Conservation (phyloP, 2,797 vertebrate genomes). For the Tympanoctomys barrerae region DNA sequence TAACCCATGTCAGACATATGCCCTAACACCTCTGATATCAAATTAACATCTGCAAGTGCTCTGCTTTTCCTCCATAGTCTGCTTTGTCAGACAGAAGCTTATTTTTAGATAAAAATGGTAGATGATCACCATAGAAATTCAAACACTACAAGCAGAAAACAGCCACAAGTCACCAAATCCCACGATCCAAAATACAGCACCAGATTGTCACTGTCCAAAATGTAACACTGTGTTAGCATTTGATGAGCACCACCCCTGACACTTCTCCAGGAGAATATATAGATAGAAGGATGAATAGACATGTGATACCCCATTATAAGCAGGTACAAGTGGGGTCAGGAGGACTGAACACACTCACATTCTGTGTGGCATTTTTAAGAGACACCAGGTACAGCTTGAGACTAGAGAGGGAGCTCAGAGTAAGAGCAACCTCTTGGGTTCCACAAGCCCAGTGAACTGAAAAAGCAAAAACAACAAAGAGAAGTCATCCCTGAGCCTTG, state of each 20-base stretch:
- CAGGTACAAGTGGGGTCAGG: neutral
- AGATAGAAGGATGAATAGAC: neutral
- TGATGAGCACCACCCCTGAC: neutral
- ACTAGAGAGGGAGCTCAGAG: neutral
- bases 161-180: neutral
- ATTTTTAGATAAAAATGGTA: conserved; percentile 3
- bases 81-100: conserved; percentile 36
- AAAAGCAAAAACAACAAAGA: neutral
- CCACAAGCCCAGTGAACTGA: neutral
- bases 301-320: neutral
- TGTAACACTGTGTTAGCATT: neutral
- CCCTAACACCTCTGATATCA: neutral
- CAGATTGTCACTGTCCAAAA: neutral
- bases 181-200: neutral
- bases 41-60: neutral
- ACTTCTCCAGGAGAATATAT: neutral
- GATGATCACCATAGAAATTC: neutral
- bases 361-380: neutral
- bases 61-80: conserved; percentile 1
- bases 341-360: neutral
- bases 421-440: neutral
- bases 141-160: neutral
- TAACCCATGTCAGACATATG: neutral
- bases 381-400: neutral
- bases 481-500: neutral